Evolutionary conservation across 2,888 invertebrate species (phyloP).

Genomic region (Rotaria socialis): DNA sequence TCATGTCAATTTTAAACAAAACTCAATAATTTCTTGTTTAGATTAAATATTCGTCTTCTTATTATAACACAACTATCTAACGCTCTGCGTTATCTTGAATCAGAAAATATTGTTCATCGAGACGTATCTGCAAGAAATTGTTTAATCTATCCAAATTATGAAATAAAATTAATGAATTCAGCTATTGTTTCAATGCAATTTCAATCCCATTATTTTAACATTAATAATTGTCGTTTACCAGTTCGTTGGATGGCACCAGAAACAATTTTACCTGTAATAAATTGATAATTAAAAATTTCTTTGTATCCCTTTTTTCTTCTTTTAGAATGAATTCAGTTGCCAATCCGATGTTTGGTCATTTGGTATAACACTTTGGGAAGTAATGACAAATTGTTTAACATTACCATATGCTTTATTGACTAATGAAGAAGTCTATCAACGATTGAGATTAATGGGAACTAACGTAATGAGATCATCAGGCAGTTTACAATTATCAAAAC

Average conservation of each 20-base stretch:
- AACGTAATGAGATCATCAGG: neutral
- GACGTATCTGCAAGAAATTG: conserved; percentile 94
- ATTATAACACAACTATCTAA: conserved; percentile 76
- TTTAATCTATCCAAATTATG: conserved; percentile 65
- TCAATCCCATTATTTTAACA: conserved; percentile 81
- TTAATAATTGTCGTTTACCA: conserved; percentile 77
- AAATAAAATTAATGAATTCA: conserved; percentile 92
- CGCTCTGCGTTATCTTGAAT: conserved; percentile 90
- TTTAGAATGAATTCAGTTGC: conserved; percentile 29
- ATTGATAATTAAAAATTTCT: neutral
- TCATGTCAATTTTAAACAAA: conserved; percentile 54
- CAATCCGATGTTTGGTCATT: conserved; percentile 34
- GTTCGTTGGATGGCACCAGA: conserved; percentile 98
- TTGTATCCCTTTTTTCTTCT: neutral
- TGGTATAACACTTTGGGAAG: conserved; percentile 32
- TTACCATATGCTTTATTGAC: neutral
- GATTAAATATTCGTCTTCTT: neutral
- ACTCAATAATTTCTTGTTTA: conserved; percentile 26
- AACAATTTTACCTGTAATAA: conserved; percentile 74
- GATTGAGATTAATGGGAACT: neutral
- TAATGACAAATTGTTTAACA: conserved; percentile 12
- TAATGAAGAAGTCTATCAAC: neutral
- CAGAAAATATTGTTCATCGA: conserved; percentile 91
- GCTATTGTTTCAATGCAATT: conserved; percentile 80
- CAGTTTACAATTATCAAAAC: conserved; percentile 32